Evolutionary conservation across 2,888 invertebrate species (phyloP), one percentile per base, ranked within the genome.

Genomic region (Pogonocherus hispidulus): DNA sequence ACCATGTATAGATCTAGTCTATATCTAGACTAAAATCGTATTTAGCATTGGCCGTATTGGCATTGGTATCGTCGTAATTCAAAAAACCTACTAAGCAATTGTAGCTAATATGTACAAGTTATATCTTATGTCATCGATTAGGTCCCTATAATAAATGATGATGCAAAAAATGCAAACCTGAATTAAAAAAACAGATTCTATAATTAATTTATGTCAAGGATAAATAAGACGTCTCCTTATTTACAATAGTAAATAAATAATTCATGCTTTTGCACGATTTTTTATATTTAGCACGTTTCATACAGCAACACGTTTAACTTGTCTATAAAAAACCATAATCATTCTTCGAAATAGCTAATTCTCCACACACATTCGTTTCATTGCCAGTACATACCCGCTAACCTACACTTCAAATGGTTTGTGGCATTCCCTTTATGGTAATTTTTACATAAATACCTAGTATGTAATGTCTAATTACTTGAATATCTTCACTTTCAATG

Each of bases 181-280:
- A 20, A 22, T 23, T 49, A 49, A 32, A 23, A 52, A 52, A 32
- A n/a, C n/a, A 27, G 27, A 32, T 52, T 52, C 32, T 19, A 32
- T 52, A 52, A 52, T 52, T 52, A 32, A 52, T 52, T 52, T 52
- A 32, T 52, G 52, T 52, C 32, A 52, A 27, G 32, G 52, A 18
- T 18, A 52, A 18, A 16, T 32, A 27, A 52, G 16, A 8, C 32
- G 32, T 32, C 52, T 18, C 5, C 49, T 51, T 51, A 23, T n/a
- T n/a, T n/a, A n/a, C 19, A 16, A 52, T 32, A 32, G 32, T 32
- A 52, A 32, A 52, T 52, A 52, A 52, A 18, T 52, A 32, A 52
- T 52, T 6, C 52, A 52, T 52, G 27, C 1, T 9, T 51, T 11
- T 27, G 1, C 9, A 14, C 20, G 52, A 52, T 32, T 52, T 32